phyloP scores from a whole-genome alignment of 2,113 vertebrate genomes.

The Sylvilagus bachmani region DNA sequence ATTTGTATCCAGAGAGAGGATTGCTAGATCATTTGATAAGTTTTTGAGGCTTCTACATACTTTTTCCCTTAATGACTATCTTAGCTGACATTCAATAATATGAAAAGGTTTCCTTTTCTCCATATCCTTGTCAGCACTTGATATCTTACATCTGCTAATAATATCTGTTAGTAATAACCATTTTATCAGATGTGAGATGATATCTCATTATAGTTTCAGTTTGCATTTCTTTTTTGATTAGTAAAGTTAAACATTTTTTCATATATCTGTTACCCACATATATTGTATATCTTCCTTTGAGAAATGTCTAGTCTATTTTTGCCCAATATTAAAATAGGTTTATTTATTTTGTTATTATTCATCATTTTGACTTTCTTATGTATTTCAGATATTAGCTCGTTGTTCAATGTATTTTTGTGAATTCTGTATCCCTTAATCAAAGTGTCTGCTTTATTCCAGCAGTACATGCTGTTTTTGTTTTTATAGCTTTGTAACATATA shows the following conservation, averaged over 20 bases:
- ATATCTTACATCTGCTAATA: not conserved
- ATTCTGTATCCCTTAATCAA: not conserved
- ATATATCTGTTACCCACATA: not conserved
- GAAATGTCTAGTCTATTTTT: not conserved
- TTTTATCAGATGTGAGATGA: not conserved
- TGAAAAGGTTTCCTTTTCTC: not conserved
- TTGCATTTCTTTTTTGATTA: not conserved
- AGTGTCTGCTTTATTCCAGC: not conserved
- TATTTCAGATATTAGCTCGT: not conserved
- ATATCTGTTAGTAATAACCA: no score
- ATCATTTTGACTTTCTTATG: not conserved
- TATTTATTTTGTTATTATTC: no score
- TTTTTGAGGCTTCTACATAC: no score
- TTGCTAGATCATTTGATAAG: no score
- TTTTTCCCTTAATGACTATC: no score
- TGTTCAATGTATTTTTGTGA: not conserved
- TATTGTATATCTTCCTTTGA: no score
- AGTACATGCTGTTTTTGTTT: not conserved
- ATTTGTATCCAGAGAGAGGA: no score
- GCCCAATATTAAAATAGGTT: not conserved
- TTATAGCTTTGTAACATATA: not conserved
- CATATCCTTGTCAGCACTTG: not conserved
- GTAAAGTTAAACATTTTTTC: not conserved
- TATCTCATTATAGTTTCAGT: not conserved
- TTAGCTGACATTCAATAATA: no score